Percentiles rank a stretch among this genome's conserved stretches.
Evolutionary conservation across 2,888 invertebrate genomes (phyloP).

Genomic region (Vanessa cardui): DNA sequence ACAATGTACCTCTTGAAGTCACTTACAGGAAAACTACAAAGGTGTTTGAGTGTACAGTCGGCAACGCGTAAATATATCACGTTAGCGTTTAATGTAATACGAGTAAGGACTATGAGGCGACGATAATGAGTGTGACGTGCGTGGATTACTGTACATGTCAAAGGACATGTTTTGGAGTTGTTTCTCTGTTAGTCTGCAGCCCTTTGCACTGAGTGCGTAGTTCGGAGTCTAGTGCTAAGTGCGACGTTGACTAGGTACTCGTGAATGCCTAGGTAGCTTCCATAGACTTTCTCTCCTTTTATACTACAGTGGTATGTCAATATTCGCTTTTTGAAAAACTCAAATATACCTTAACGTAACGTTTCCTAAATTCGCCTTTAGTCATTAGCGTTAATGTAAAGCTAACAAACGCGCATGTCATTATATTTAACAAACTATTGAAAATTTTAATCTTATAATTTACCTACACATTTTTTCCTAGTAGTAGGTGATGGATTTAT

Average conservation of each 20-base stretch:
- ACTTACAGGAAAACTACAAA: conserved; percentile 37
- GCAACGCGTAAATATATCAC: background rate
- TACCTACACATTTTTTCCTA: no score
- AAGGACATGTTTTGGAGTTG: conserved; percentile 34
- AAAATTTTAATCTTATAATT: no score
- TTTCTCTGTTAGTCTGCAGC: conserved; percentile 24
- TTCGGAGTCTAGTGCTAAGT: conserved; percentile 33
- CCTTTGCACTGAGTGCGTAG: conserved; percentile 36
- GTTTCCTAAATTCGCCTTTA: no score
- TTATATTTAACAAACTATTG: no score
- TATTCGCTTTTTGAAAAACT: background rate
- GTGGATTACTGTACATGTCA: conserved; percentile 26
- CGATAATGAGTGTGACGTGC: conserved; percentile 8
- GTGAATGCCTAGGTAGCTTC: conserved; percentile 26
- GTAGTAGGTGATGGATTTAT: no score
- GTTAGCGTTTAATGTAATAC: conserved; percentile 17
- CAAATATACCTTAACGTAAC: no score
- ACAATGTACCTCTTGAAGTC: conserved; percentile 35
- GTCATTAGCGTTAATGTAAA: no score
- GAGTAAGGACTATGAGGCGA: conserved; percentile 21
- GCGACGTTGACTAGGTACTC: conserved; percentile 23
- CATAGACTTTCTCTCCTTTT: conserved; percentile 15
- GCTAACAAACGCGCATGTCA: no score
- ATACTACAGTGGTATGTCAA: background rate
- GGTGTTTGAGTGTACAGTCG: conserved; percentile 23